These are phyloP conservation scores for Caenorhabditis uteleia DNA, from an alignment of 2,888 invertebrate genomes.

Conservation along the genomic window DNA sequence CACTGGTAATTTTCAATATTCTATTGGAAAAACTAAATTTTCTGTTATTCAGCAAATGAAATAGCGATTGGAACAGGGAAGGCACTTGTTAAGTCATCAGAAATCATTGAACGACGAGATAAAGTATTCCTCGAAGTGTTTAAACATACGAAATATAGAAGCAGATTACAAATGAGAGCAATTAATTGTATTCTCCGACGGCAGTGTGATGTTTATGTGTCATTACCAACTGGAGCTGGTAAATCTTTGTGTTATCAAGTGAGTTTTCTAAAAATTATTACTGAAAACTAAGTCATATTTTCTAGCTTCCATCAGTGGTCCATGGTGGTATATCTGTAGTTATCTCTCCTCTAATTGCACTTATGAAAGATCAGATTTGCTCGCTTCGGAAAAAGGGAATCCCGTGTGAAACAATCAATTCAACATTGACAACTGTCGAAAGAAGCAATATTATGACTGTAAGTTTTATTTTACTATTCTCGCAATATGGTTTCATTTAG, in stretches of 20 bases:
- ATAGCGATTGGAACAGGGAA: constrained; percentile 25
- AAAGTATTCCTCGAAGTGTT: constrained; percentile 47
- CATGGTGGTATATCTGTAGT: constrained; percentile 84
- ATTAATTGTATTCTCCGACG: constrained; percentile 67
- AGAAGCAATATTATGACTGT: constrained; percentile 78
- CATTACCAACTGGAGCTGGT: constrained; percentile 95
- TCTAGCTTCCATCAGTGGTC: constrained; percentile 87
- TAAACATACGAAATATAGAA: constrained; percentile 57
- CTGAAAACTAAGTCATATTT: constrained; percentile 73
- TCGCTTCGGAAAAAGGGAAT: constrained; percentile 82
- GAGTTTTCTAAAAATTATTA: too few species aligned
- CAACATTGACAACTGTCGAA: constrained; percentile 83
- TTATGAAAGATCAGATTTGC: constrained; percentile 86
- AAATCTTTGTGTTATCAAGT: constrained; percentile 97
- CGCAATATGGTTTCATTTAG: too few species aligned
- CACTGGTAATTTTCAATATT: too few species aligned
- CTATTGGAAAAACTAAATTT: not conserved
- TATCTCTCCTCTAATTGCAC: constrained; percentile 91
- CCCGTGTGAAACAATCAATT: constrained; percentile 87
- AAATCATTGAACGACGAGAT: constrained; percentile 38
- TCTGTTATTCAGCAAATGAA: constrained; percentile 11
- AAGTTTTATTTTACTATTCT: constrained; percentile 1
- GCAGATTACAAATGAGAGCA: constrained; percentile 52
- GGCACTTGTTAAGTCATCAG: constrained; percentile 19
- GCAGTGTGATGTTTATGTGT: constrained; percentile 87